Evolutionary conservation across 2,888 invertebrate species (phyloP).

Genomic region (Lasius fuliginosus): DNA sequence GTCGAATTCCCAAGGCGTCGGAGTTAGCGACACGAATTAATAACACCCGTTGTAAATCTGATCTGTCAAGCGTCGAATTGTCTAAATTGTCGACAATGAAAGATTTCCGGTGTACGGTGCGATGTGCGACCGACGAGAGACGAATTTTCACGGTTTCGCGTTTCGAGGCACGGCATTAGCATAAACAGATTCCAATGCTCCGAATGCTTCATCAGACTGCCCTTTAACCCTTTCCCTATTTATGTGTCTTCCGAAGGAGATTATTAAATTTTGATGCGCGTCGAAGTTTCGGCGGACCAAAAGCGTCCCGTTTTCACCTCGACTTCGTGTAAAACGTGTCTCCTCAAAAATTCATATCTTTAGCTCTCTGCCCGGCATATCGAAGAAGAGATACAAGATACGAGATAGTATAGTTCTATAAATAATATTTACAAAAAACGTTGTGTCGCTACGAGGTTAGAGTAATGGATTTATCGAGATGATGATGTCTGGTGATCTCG

Average conservation of each 20-base stretch:
- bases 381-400: background rate
- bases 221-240: background rate
- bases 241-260: background rate
- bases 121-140: slow-evolving; percentile 30
- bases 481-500: background rate
- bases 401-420: background rate
- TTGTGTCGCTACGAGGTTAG: background rate
- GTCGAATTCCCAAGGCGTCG: slow-evolving; percentile 59
- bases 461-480: background rate
- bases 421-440: background rate
- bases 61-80: slow-evolving; percentile 70
- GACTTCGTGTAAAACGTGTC: background rate
- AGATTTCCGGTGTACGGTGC: slow-evolving; percentile 65
- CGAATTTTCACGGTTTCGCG: slow-evolving; percentile 65
- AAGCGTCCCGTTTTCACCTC: background rate
- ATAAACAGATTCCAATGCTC: background rate
- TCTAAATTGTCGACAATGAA: slow-evolving; percentile 72
- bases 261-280: background rate
- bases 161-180: background rate
- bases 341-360: background rate
- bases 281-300: background rate
- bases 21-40: slow-evolving; percentile 59
- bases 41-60: slow-evolving; percentile 61
- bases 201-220: background rate
- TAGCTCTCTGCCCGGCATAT: background rate